Percentiles rank a stretch among this genome's conserved stretches.
These are phyloP conservation scores for Rhabdomys pumilio DNA, from an alignment of 2,797 vertebrate genomes.

Conservation along the genomic window DNA sequence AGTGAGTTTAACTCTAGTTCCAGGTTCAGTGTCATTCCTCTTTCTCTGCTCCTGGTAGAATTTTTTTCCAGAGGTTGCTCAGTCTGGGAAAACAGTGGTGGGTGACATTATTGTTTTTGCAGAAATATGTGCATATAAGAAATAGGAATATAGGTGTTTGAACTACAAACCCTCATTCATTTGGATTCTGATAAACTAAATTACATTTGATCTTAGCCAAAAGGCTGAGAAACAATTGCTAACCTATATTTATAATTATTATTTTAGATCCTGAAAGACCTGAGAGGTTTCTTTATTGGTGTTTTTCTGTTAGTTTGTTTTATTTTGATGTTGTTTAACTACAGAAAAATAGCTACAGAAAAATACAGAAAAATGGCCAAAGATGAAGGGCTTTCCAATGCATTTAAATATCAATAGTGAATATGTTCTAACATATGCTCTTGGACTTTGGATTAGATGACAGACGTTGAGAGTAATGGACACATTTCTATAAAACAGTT, in stretches of 20 bases:
- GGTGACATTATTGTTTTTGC: neutral
- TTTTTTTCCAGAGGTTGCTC: neutral
- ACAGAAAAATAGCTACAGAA: neutral
- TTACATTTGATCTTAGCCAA: neutral
- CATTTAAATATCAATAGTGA: neutral
- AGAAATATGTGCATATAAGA: neutral
- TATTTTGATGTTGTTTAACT: conserved; percentile 50
- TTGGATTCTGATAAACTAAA: conserved; percentile 22
- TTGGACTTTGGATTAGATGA: conserved; percentile 60
- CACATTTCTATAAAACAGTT: conserved; percentile 55
- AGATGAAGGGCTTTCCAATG: conserved; percentile 12
- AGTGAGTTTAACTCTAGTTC: neutral
- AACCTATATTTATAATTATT: conserved; percentile 29
- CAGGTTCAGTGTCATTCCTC: neutral
- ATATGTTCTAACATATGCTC: conserved; percentile 39
- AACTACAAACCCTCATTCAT: conserved; percentile 2
- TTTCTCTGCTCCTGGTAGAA: conserved; percentile 1
- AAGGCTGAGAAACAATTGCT: neutral
- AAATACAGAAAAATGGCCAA: neutral
- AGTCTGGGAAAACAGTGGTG: neutral
- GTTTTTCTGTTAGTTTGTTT: neutral
- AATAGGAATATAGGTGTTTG: neutral
- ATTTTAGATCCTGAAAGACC: neutral
- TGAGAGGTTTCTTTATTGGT: conserved; percentile 39
- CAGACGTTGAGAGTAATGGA: neutral